Evolutionary conservation across 2,888 invertebrate genomes (phyloP), one percentile per base, ranked within the genome.

Genomic region (Pammene aurita): DNA sequence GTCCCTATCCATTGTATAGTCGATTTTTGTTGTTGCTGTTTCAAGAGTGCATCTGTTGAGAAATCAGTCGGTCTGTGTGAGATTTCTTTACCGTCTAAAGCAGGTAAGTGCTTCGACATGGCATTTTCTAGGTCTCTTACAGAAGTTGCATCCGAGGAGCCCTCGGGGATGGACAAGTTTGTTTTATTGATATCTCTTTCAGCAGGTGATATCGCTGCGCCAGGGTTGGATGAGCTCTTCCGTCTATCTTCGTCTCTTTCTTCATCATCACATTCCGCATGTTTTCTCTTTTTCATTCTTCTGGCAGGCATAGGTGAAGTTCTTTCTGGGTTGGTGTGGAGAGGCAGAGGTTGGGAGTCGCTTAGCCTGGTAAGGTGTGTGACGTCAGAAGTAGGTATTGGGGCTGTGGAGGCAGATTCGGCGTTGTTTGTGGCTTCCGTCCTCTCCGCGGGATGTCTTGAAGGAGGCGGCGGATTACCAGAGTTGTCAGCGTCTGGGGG

Each of bases 1-100:
- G 96, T 95, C 0, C 98, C 98, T 73, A 98, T 97, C 98, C 98
- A 98, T 82, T 98, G 98, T 78, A 98, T 98, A 7, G 97, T 97
- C 54, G 84, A 95, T 87, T 91, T 93, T 74, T 96, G 96, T 73
- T 96, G 96, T 74, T 95, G 95, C 75, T 97, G 96, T 80, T 97
- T 97, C 55, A 97, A 88, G 48, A 97, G 88, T 0, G 97, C 95
- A 80, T 97, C 97, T 0, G 97, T 96, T 75, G 97, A 97, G 82
- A 97, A 97, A 82, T 97, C 97, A 0, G 97, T 97, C 0, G 96
- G 96, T 77, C 96, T 94, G 79, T 96, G 95, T 0, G 94, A 88
- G 61, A 94, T 89, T 79, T 93, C 91, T 68, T 93, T 92, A 0
- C 90, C 91, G 65, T 93, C 93, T 75, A 94, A 87, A 56, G 94